Evolutionary conservation across 2,888 invertebrate species (phyloP).

Genomic region (Gisinianus flammeolus): DNA sequence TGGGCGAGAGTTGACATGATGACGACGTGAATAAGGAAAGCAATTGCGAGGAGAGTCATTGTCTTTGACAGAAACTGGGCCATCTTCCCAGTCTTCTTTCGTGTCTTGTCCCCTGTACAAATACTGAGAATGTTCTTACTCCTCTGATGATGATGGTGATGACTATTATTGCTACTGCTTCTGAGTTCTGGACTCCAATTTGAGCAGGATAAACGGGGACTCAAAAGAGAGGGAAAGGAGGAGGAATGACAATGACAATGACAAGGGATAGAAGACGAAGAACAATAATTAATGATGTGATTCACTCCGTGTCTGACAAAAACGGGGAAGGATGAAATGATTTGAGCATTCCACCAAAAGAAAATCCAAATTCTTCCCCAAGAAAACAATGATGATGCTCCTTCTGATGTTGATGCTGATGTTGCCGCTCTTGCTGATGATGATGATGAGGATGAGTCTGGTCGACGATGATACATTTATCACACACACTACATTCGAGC

Average conservation of each 20-base stretch:
- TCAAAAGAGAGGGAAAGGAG: not conserved
- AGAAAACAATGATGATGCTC: no score
- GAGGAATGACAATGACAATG: not conserved
- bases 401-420: no score
- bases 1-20: slow-evolving; percentile 56
- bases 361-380: not conserved
- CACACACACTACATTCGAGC: not conserved
- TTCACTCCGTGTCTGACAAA: not conserved
- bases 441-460: not conserved
- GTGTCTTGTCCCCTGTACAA: not conserved
- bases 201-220: not conserved
- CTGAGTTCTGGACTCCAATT: not conserved
- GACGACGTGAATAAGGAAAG: slow-evolving; percentile 55
- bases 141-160: not conserved
- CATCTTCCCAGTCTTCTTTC: not conserved
- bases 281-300: slow-evolving; percentile 1
- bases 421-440: no score
- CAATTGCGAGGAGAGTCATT: slow-evolving; percentile 52
- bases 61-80: slow-evolving; percentile 51
- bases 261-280: not conserved
- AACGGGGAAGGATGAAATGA: not conserved
- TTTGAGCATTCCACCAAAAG: not conserved
- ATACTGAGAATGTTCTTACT: not conserved
- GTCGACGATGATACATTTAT: not conserved
- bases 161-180: not conserved